phyloP scores from a whole-genome alignment of 2,797 vertebrate species.

The Bryconaethiops microstoma region DNA sequence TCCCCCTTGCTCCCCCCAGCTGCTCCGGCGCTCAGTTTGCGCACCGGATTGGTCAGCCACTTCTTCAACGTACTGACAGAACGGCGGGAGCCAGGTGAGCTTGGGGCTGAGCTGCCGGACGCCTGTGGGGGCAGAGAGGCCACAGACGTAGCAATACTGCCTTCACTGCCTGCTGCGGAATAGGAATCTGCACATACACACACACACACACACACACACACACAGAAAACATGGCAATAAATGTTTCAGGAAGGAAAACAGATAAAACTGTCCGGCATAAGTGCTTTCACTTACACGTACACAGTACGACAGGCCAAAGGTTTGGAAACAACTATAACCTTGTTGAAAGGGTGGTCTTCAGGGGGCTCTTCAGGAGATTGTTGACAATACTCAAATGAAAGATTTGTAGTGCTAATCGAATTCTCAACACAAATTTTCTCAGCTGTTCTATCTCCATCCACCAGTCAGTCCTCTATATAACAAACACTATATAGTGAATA shows the following conservation, averaged over 20 bases:
- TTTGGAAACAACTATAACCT: neutral
- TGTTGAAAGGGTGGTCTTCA: neutral
- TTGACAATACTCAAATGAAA: neutral
- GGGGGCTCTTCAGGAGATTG: neutral
- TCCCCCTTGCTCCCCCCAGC: slow-evolving; percentile 74
- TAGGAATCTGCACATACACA: slow-evolving; percentile 81
- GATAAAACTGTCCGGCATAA: slow-evolving; percentile 36
- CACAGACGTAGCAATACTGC: slow-evolving; percentile 89
- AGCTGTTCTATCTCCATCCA: too few species aligned
- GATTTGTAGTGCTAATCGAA: too few species aligned
- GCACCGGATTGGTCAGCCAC: slow-evolving; percentile 89
- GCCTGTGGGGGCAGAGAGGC: slow-evolving; percentile 85
- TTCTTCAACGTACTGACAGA: slow-evolving; percentile 89
- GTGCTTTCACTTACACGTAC: slow-evolving; percentile 24
- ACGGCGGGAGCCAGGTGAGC: slow-evolving; percentile 84
- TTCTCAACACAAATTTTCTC: too few species aligned
- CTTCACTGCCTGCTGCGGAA: slow-evolving; percentile 88
- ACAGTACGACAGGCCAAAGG: slow-evolving; percentile 1
- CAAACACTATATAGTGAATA: too few species aligned
- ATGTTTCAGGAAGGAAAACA: slow-evolving; percentile 35
- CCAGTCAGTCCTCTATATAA: too few species aligned
- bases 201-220: slow-evolving; percentile 5
- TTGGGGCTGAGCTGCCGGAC: slow-evolving; percentile 85
- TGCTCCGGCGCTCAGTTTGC: slow-evolving; percentile 82
- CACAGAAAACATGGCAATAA: slow-evolving; percentile 2